Base-by-base conservation (phyloP, 1,140 invertebrate genomes). In the Euura lappo region DNA sequence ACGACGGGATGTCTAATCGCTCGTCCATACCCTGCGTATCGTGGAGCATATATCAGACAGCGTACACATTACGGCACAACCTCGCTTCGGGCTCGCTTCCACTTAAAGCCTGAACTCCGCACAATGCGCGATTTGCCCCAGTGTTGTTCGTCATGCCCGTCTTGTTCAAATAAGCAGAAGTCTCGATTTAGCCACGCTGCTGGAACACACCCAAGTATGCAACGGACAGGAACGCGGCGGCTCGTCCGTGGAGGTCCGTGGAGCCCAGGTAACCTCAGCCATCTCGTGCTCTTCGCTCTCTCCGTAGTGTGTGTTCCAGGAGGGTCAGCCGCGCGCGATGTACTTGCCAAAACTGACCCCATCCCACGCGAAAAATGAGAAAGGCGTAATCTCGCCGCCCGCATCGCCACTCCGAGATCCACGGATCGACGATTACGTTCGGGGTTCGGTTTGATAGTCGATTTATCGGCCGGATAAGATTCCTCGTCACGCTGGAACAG, bases 121-220 rank as follows among this genome's bases (percentile, higher is more conserved):
- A 60, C 51, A 60, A 60, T 60, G 51, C 51, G 51, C 13, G 51
- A 60, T 60, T 60, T 60, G 51, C 51, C 8, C 28, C 28, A 28
- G 51, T 60, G 51, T 60, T 60, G 51, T 60, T 60, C 51, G 51
- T 60, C 51, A 60, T n/a, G 51, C 51, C 10, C 51, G 13, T 60
- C 51, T 60, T 60, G 51, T n/a, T 60, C 51, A 60, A 60, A 60
- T 60, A 60, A 60, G 51, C 51, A 60, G 51, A 60, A 60, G 51
- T 8, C 51, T 60, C 51, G 51, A 60, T 60, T 60, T 60, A 60
- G 51, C 51, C 51, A n/a, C 51, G 51, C 5, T 60, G 51, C 51
- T 60, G 51, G 51, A 60, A 60, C 51, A 60, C 51, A 60, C 51
- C 51, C 51, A 60, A 60, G 51, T 60, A 60, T 60, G 51, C 51